phyloP scores from a whole-genome alignment of 2,888 invertebrate species.

The Neocrepidodera transversa region DNA sequence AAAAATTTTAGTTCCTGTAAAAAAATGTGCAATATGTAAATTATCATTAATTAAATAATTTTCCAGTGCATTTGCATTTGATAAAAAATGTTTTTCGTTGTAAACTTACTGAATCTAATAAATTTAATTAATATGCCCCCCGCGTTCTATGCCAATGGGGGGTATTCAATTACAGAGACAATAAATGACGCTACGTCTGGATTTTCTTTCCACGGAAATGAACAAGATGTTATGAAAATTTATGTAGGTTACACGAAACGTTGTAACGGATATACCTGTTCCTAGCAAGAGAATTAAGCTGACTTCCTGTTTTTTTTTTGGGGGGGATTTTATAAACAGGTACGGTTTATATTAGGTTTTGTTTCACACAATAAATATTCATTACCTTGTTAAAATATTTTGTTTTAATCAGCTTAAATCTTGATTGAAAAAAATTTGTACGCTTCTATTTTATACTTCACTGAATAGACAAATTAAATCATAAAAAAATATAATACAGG shows the following conservation, averaged over 20 bases:
- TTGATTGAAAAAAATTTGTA: too few species aligned
- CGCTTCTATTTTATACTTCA: too few species aligned
- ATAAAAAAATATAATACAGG: too few species aligned
- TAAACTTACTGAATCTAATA: too few species aligned
- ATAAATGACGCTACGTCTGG: conserved; percentile 17
- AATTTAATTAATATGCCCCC: background rate
- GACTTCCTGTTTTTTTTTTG: conserved; percentile 5
- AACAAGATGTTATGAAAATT: conserved; percentile 20
- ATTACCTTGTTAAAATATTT: conserved; percentile 4
- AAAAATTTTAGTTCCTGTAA: too few species aligned
- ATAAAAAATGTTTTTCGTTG: too few species aligned
- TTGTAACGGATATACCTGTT: conserved; percentile 13
- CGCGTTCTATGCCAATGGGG: background rate
- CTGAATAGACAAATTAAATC: too few species aligned
- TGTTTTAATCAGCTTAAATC: too few species aligned
- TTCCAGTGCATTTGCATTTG: too few species aligned
- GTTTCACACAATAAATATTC: conserved; percentile 4
- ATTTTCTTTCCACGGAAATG: conserved; percentile 21
- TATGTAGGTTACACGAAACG: conserved; percentile 12
- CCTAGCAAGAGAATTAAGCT: conserved; percentile 4
- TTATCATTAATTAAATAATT: too few species aligned
- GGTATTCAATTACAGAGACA: conserved; percentile 20
- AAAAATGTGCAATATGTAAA: too few species aligned
- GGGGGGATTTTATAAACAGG: background rate
- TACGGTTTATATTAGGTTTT: background rate